Evolutionary conservation across 2,797 vertebrate genomes (phyloP).

Genomic region (Odontamblyopus lacepedii): DNA sequence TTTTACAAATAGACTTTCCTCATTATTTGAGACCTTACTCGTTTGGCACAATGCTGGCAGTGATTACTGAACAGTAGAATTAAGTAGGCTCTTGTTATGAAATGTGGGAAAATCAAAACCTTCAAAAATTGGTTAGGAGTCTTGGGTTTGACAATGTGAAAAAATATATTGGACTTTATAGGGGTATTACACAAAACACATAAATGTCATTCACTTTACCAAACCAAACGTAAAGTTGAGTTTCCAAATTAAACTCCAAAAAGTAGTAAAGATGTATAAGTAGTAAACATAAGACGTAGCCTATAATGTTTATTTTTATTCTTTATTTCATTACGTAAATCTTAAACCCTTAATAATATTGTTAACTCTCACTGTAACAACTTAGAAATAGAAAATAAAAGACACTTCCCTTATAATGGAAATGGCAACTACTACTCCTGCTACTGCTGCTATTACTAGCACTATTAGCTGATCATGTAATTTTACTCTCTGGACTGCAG

Average conservation of each 20-base stretch:
- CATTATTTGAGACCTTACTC: conserved; percentile 75
- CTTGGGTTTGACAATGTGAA: conserved; percentile 48
- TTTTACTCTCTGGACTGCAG: neutral
- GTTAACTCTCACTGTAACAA: no score
- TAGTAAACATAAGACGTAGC: no score
- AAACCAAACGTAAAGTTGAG: neutral
- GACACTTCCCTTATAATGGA: no score
- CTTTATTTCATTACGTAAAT: no score
- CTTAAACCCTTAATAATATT: no score
- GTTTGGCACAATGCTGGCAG: conserved; percentile 53
- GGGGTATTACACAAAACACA: neutral
- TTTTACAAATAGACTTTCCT: conserved; percentile 76
- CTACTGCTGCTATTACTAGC: neutral
- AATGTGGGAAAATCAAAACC: conserved; percentile 71
- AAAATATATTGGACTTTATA: conserved; percentile 1
- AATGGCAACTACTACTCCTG: neutral
- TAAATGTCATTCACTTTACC: neutral
- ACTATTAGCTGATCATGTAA: conserved; percentile 1
- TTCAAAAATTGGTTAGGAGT: conserved; percentile 52
- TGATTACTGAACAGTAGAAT: conserved; percentile 66
- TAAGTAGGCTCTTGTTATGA: conserved; percentile 55
- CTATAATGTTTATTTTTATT: no score
- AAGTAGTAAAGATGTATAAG: no score
- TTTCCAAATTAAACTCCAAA: conserved; percentile 1
- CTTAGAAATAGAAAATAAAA: neutral